phyloP scores from a whole-genome alignment of 2,888 invertebrate species.

The Corbicula japonica region DNA sequence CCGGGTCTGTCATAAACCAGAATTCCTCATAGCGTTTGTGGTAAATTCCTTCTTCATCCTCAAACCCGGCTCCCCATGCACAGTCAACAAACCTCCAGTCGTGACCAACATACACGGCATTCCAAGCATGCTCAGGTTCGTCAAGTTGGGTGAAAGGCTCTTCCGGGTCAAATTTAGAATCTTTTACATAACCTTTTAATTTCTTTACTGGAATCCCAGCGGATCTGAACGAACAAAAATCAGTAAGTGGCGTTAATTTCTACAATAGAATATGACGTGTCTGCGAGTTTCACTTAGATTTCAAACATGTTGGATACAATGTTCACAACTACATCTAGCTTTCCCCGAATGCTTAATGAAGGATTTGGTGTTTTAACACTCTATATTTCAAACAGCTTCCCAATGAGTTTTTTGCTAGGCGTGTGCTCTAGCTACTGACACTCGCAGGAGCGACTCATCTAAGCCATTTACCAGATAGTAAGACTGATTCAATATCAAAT shows the following conservation, averaged over 20 bases:
- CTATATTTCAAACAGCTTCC: too few relatives aligned
- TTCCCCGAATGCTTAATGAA: too few relatives aligned
- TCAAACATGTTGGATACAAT: too few relatives aligned
- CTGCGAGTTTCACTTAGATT: too few relatives aligned
- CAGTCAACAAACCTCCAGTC: conserved; percentile 72
- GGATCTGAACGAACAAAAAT: conserved; percentile 43
- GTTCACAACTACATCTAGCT: too few relatives aligned
- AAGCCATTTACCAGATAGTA: too few relatives aligned
- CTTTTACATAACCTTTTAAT: conserved; percentile 67
- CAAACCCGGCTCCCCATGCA: conserved; percentile 68
- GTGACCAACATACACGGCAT: conserved; percentile 63
- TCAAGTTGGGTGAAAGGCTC: conserved; percentile 58
- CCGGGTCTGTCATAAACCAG: conserved; percentile 72
- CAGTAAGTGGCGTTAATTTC: background rate
- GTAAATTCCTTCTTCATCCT: conserved; percentile 60
- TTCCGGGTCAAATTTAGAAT: conserved; percentile 59
- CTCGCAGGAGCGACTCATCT: too few relatives aligned
- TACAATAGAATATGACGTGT: too few relatives aligned
- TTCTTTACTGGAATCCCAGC: conserved; percentile 63
- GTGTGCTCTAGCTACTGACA: too few relatives aligned
- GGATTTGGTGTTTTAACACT: too few relatives aligned
- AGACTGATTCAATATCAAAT: too few relatives aligned
- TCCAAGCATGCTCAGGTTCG: conserved; percentile 70
- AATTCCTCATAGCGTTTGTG: conserved; percentile 63
- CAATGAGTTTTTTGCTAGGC: too few relatives aligned